Conservation (phyloP, 2,888 invertebrate genomes). For the Caenorhabditis afra region DNA sequence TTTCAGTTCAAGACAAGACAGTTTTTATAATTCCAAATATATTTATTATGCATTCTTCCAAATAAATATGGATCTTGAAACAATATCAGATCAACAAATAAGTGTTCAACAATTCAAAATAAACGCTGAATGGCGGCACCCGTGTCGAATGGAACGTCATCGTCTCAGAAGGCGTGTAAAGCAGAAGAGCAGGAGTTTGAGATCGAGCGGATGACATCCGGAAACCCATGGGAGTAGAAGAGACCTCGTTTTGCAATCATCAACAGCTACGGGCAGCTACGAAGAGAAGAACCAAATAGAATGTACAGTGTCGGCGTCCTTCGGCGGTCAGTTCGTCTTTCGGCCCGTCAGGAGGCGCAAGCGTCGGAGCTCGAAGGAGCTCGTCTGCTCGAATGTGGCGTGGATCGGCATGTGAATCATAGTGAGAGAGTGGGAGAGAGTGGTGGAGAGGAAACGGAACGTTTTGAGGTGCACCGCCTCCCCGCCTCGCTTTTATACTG, state of each 20-base stretch:
- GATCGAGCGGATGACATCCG: slow-evolving; percentile 14
- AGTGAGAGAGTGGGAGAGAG: slow-evolving; percentile 14
- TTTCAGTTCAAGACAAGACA: background rate
- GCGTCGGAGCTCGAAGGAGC: slow-evolving; percentile 27
- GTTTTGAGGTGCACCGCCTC: slow-evolving; percentile 41
- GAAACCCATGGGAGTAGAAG: slow-evolving; percentile 27
- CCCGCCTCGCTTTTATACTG: slow-evolving; percentile 39
- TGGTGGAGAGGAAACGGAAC: slow-evolving; percentile 21
- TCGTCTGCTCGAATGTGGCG: slow-evolving; percentile 29
- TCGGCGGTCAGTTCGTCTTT: slow-evolving; percentile 7
- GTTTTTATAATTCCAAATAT: slow-evolving; percentile 28
- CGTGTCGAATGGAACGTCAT: slow-evolving; percentile 17
- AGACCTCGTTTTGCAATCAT: slow-evolving; percentile 25
- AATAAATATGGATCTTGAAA: slow-evolving; percentile 16
- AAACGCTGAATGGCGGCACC: slow-evolving; percentile 1
- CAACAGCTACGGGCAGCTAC: slow-evolving; percentile 31
- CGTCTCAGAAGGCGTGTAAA: slow-evolving; percentile 10
- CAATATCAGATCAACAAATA: slow-evolving; percentile 27
- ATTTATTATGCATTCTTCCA: slow-evolving; percentile 26
- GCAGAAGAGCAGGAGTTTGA: slow-evolving; percentile 1
- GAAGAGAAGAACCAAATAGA: slow-evolving; percentile 41
- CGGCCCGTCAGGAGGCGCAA: slow-evolving; percentile 25
- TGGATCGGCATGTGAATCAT: slow-evolving; percentile 58
- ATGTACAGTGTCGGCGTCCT: slow-evolving; percentile 10
- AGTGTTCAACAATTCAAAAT: slow-evolving; percentile 25